Evolutionary conservation across 2,797 vertebrate species (phyloP), one percentile per base, ranked within the genome.

Genomic region (Dendrocincla fuliginosa): DNA sequence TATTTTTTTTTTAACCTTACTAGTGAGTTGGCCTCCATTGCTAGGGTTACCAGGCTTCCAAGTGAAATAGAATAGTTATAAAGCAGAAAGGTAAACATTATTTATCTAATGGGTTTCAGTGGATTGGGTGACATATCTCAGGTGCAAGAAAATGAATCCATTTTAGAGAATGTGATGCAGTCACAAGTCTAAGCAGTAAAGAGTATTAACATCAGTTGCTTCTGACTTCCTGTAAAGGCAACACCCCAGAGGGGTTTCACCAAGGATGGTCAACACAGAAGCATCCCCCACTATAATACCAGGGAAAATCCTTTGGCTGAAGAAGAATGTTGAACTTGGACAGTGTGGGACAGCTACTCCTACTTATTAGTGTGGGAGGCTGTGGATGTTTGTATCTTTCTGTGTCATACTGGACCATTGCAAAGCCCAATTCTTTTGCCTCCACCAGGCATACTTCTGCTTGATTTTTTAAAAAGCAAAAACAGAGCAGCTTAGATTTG

Each of bases 361-460:
- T 50, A 1, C 42, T 50, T 53, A 18, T 15, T 32, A 2, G 17
- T 0, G 0, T 23, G 37, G 6, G 41, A 42, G 17, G 18, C 68
- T 80, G 35, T 42, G 25, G 50, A 39, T 67, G 30, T 57, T 28
- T 4, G 1, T 18, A 12, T 30, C 20, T 49, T 86, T 46, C 32
- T 60, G 11, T 56, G 60, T 86, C 47, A 22, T 71, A 42, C 2
- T 61, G 24, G 55, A 70, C 33, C 5, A 5, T 11, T 84, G 57
- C 61, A 71, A 64, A 86, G 11, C 42, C 75, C 16, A 17, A 42
- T 10, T 59, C 11, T 53, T 85, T 80, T 90, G 30, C 24, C 18
- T 70, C 4, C 23, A 13, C 16, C 57, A 88, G 35, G 5, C 11
- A 16, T 47, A 9, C 2, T 53, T 68, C 20, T 73, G 17, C 52